Conservation (phyloP, 2,113 vertebrate species). For the Symphodus melops region DNA sequence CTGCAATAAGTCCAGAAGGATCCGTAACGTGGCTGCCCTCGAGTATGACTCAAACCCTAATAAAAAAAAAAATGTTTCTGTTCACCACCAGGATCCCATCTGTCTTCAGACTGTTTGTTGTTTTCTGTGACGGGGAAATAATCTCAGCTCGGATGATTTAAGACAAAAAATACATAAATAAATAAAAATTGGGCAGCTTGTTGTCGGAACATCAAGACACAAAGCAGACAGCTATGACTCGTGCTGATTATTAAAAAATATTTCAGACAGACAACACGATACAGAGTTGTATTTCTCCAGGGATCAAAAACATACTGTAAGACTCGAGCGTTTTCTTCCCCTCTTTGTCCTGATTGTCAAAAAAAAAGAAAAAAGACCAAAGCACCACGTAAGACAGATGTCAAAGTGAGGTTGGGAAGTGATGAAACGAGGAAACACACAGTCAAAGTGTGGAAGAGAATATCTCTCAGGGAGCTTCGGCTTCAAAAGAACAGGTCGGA, state of each 20-base stretch:
- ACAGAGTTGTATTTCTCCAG: background rate
- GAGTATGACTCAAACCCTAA: conserved; percentile 41
- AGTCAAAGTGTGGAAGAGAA: conserved; percentile 23
- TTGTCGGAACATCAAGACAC: background rate
- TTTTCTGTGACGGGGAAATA: conserved; percentile 52
- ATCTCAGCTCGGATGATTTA: conserved; percentile 25
- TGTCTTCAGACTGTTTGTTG: conserved; percentile 56
- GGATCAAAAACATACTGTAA: conserved; percentile 16
- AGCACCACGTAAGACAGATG: conserved; percentile 33
- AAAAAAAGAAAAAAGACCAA: no score
- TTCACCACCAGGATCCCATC: conserved; percentile 35
- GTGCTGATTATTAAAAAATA: conserved; percentile 9
- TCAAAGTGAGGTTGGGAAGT: conserved; percentile 42
- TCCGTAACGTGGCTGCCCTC: conserved; percentile 25
- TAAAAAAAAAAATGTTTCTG: conserved; percentile 47
- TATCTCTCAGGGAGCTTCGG: conserved; percentile 27
- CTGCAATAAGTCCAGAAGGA: conserved; percentile 27
- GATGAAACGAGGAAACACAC: conserved; percentile 53
- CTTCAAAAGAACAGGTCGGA: conserved; percentile 55
- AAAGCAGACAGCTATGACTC: conserved; percentile 4
- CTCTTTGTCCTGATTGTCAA: conserved; percentile 14
- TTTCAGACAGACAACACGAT: background rate
- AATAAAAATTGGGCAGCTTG: background rate
- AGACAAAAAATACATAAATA: no score
- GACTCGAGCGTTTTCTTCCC: conserved; percentile 1